Conservation (phyloP, 2,113 vertebrate genomes). For the Halcyon senegalensis region DNA sequence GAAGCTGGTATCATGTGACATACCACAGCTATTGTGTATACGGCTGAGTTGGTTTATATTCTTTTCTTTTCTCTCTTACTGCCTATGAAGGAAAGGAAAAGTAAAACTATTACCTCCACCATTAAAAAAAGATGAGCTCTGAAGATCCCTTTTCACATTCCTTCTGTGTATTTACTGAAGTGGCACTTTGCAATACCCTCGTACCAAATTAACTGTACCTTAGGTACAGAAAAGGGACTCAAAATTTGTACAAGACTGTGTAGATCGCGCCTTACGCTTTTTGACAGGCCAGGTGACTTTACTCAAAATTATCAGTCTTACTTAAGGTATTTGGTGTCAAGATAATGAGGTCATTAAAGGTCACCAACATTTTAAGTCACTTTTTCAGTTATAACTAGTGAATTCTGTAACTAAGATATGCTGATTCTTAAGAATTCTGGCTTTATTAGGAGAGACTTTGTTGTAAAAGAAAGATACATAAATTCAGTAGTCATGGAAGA, state of each 20-base stretch:
- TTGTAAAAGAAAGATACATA: neutral
- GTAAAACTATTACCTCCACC: neutral
- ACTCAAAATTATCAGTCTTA: neutral
- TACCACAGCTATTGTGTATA: neutral
- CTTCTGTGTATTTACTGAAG: neutral
- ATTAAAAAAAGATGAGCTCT: neutral
- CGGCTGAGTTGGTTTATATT: neutral
- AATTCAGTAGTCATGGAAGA: neutral
- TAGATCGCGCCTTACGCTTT: neutral
- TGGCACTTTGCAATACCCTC: neutral
- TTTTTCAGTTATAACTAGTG: neutral
- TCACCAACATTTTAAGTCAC: neutral
- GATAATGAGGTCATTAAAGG: neutral
- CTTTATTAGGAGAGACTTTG: neutral
- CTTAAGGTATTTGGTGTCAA: neutral
- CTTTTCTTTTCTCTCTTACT: neutral
- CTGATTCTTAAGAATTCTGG: neutral
- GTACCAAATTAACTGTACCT: neutral
- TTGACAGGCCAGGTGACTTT: neutral
- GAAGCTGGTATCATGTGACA: neutral
- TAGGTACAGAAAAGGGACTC: neutral
- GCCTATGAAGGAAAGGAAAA: neutral
- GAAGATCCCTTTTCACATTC: neutral
- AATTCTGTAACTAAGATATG: neutral
- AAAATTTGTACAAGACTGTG: neutral